These are phyloP conservation scores for Phania funesta DNA, from an alignment of 2,888 invertebrate species.

Conservation along the genomic window DNA sequence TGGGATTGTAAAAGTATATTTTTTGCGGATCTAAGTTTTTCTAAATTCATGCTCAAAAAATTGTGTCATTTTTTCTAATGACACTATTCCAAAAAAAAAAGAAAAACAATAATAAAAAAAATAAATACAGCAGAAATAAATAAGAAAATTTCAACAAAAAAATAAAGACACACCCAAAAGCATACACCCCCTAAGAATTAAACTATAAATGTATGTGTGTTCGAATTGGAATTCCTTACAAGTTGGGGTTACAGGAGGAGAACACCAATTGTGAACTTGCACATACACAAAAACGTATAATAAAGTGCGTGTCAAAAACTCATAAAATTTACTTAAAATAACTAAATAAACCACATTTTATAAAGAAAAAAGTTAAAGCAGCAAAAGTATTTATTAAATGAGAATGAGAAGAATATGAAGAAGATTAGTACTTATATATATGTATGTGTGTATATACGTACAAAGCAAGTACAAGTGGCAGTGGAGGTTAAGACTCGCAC, in stretches of 20 bases:
- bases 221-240: not conserved
- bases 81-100: slow-evolving; percentile 37
- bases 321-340: slow-evolving; percentile 56
- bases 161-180: slow-evolving; percentile 68
- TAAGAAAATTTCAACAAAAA: slow-evolving; percentile 43
- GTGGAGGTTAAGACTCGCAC: not conserved
- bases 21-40: slow-evolving; percentile 42
- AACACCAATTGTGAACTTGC: slow-evolving; percentile 35
- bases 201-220: slow-evolving; percentile 28
- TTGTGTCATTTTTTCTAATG: slow-evolving; percentile 65
- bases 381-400: slow-evolving; percentile 1
- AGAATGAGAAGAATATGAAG: slow-evolving; percentile 1
- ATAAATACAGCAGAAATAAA: slow-evolving; percentile 11
- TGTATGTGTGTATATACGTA: not conserved
- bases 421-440: slow-evolving; percentile 27
- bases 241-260: slow-evolving; percentile 35
- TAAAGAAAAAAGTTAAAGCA: slow-evolving; percentile 37
- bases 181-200: slow-evolving; percentile 61
- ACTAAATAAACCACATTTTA: slow-evolving; percentile 26
- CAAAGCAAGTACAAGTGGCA: slow-evolving; percentile 50
- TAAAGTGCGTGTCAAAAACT: slow-evolving; percentile 63
- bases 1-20: not conserved
- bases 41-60: slow-evolving; percentile 31
- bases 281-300: not conserved
- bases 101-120: not conserved